phyloP scores from a whole-genome alignment of 2,888 invertebrate species.

The Baccha elongata region DNA sequence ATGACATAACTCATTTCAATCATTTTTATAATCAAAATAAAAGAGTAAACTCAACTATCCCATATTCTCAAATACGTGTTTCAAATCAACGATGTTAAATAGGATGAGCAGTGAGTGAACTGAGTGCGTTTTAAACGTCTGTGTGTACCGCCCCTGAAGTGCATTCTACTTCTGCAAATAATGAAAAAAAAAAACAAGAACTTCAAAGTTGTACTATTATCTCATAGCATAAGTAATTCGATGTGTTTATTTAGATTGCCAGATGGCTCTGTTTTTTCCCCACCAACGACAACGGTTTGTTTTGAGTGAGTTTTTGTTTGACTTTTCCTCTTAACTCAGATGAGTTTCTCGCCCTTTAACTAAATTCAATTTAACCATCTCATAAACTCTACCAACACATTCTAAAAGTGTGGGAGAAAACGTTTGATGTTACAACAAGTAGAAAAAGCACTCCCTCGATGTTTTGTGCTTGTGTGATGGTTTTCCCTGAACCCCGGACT shows the following conservation, averaged over 20 bases:
- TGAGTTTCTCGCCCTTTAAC: constrained; percentile 15
- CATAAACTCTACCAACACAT: neutral
- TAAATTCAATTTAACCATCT: neutral
- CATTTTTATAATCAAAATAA: constrained; percentile 19
- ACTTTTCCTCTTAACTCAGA: neutral
- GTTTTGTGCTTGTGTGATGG: constrained; percentile 1
- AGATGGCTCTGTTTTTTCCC: constrained; percentile 14
- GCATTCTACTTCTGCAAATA: neutral
- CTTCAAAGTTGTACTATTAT: constrained; percentile 15
- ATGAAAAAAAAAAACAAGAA: neutral
- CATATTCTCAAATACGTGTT: constrained; percentile 10
- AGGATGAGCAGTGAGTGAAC: neutral
- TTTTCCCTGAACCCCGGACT: neutral
- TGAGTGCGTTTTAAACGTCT: constrained; percentile 19
- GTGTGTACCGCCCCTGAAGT: constrained; percentile 23
- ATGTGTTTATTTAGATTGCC: constrained; percentile 3
- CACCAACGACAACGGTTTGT: neutral
- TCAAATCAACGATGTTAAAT: constrained; percentile 7
- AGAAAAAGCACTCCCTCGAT: constrained; percentile 41
- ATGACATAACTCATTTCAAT: constrained; percentile 46
- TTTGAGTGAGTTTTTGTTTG: constrained; percentile 21
- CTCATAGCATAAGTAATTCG: constrained; percentile 12
- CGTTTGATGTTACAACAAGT: neutral
- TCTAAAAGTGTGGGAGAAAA: neutral
- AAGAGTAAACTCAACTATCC: constrained; percentile 12